Conservation (phyloP, 2,888 invertebrate genomes). For the Noctua pronuba region DNA sequence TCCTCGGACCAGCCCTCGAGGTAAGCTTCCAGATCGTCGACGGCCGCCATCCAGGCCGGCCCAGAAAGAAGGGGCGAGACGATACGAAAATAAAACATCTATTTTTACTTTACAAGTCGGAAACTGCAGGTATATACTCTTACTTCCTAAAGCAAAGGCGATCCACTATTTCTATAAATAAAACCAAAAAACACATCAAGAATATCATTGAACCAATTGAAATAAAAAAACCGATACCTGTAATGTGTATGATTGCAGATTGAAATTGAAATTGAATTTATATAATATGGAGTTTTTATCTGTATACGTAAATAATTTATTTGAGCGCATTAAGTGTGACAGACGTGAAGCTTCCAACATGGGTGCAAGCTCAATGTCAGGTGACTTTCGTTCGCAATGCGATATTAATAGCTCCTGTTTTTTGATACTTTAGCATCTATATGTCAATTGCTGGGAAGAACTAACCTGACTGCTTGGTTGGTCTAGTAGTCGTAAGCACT, state of each 20-base stretch:
- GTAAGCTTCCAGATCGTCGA: no score
- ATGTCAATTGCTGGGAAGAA: conserved; percentile 19
- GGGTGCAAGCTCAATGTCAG: conserved; percentile 48
- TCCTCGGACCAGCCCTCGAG: no score
- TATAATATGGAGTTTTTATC: neutral
- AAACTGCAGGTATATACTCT: neutral
- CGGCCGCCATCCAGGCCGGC: no score
- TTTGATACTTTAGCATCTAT: conserved; percentile 17
- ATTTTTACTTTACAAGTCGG: neutral
- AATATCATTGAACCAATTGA: conserved; percentile 1
- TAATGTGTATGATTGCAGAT: neutral
- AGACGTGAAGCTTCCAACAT: conserved; percentile 35
- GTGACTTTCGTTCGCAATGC: conserved; percentile 42
- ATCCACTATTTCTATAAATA: conserved; percentile 25
- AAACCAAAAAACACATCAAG: neutral
- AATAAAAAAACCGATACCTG: neutral
- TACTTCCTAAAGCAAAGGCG: conserved; percentile 16
- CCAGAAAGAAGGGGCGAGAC: no score
- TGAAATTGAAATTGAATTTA: conserved; percentile 19
- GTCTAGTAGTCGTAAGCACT: neutral
- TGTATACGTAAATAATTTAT: conserved; percentile 30
- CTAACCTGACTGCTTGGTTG: neutral
- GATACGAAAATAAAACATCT: neutral
- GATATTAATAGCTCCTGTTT: conserved; percentile 28
- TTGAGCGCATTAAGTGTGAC: conserved; percentile 27